Base-by-base conservation (phyloP, 2,113 vertebrate species). In the Strigops habroptila region DNA sequence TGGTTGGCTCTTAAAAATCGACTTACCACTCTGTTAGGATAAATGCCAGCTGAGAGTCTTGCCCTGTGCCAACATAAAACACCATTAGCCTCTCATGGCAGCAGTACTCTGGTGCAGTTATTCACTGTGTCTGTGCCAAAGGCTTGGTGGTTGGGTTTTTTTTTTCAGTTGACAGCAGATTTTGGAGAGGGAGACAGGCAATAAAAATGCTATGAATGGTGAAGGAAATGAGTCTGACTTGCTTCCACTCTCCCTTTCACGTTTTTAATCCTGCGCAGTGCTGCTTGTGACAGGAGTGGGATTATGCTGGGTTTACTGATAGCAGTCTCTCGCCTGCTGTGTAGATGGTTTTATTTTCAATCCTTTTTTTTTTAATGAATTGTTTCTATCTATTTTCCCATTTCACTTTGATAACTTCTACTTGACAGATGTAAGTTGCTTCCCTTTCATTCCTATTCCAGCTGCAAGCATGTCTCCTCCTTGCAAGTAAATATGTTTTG, bases 141-240 rank as follows among this genome's bases (percentile, higher is more conserved):
- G 59, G 53, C 55, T 80, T 48, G 27, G 52, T 82, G 64, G 22
- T 71, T 70, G 62, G 33, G 4, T 6, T 3, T 5, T 82, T 74
- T 74, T 83, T 78, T 86, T 71, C 52, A 76, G 77, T 76, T 92
- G 90, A 87, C 65, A 87, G 88, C 88, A 93, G 89, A 95, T 90
- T 81, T 86, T 1, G 1, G 65, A 88, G 73, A 92, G 86, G 59
- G 81, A 96, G 70, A 52, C 62, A 65, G 53, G 92, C 95, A 95
- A 69, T 95, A 92, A 92, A 93, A 94, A 79, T 76, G 81, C 92
- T 88, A 83, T 87, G 81, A 91, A 88, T 88, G 73, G 83, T 76
- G 77, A 89, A 95, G 92, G 93, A 95, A 96, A 94, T 91, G 74
- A 95, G 86, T 93, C 91, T 96, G 92, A 95, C 86, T 94, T 83